Evolutionary conservation across 1,140 invertebrate genomes (phyloP), one percentile per base, ranked within the genome.

Genomic region (Idris sp.): DNA sequence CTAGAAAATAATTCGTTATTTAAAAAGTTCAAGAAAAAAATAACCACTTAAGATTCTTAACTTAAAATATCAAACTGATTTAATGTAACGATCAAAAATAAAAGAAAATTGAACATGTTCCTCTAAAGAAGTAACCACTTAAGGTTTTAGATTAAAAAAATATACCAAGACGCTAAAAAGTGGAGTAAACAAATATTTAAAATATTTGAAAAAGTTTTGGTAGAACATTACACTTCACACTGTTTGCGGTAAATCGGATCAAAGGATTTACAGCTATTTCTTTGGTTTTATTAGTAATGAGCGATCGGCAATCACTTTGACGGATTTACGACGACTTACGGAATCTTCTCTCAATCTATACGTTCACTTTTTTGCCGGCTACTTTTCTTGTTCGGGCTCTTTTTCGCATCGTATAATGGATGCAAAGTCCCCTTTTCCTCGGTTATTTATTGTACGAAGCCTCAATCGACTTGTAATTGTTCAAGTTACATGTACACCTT

Each of bases 301-400:
- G 81, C 79, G 72, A 74, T 51, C 74, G 30, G 49, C 69, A 67
- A 79, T 78, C 73, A 54, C 61, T 58, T 54, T 79, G 79, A 82
- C 77, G 79, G 81, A 83, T 83, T 83, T 83, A 83, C 80, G 73
- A 62, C 69, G 75, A 51, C 53, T 74, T 53, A 8, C 68, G 25
- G 61, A 64, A 73, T 68, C 58, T 69, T 73, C 33, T 43, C 61
- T 61, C 35, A 31, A 53, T 56, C 61, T 76, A n/a, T n/a, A 46
- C 35, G 46, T 40, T 35, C 41, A 56, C 46, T 51, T 58, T 76
- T 38, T 59, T 61, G 44, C 36, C 53, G n/a, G 43, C 41, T 58
- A 49, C 51, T 58, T 68, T 58, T 58, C 64, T 58, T 38, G 44
- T 49, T 26, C 64, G 51, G 64, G 31, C 15, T 19, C 36, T 54